These are phyloP conservation scores for Penaeus chinensis DNA, from an alignment of 1,140 invertebrate species.

Conservation along the genomic window DNA sequence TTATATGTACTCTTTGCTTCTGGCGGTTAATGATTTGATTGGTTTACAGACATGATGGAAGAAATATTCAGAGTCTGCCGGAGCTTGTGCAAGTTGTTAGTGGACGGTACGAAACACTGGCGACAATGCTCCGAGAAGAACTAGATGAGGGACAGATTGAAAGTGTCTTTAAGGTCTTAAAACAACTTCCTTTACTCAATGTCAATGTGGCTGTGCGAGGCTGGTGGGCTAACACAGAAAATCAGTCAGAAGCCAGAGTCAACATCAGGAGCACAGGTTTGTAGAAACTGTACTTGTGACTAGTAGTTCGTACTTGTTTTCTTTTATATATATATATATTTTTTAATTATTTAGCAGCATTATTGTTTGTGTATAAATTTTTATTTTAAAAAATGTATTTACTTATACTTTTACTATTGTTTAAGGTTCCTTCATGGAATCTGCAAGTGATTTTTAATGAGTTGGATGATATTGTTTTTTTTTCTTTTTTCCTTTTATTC, in stretches of 20 bases:
- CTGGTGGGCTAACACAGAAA: conserved; percentile 2
- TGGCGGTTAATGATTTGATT: background rate
- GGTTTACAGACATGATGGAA: conserved; percentile 66
- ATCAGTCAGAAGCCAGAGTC: conserved; percentile 22
- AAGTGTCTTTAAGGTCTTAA: conserved; percentile 68
- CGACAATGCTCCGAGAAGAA: conserved; percentile 68
- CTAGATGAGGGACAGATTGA: conserved; percentile 71
- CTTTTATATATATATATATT: background rate
- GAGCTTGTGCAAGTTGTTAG: conserved; percentile 69
- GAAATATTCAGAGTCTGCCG: conserved; percentile 70
- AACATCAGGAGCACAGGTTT: conserved; percentile 19
- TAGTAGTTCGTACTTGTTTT: background rate
- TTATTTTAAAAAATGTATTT: too few species aligned
- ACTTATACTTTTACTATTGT: too few species aligned
- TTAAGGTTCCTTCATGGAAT: too few species aligned
- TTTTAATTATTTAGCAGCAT: too few species aligned
- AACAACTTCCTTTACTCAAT: conserved; percentile 67
- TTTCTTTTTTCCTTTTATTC: too few species aligned
- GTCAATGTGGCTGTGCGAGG: conserved; percentile 69
- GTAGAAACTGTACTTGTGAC: background rate
- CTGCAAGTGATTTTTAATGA: too few species aligned
- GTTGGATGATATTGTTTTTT: too few species aligned
- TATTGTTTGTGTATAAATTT: too few species aligned
- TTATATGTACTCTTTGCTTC: background rate
- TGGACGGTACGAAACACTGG: conserved; percentile 69